Base-by-base conservation (phyloP, 2,113 vertebrate species). In the Redunca redunca region DNA sequence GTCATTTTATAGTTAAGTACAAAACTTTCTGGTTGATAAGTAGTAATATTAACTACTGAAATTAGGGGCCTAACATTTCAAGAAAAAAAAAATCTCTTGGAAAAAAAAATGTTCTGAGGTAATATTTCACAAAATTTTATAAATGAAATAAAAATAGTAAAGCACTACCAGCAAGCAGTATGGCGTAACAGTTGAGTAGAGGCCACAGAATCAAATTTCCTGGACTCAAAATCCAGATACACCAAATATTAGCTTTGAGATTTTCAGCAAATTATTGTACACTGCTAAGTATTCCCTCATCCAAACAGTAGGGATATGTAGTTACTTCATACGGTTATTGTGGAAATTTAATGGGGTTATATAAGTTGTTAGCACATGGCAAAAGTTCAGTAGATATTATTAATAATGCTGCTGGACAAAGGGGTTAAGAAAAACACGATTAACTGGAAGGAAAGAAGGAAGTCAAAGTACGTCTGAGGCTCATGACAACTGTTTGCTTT, bases 71-170 rank as follows among this genome's bases (percentile, higher is more conserved):
- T 97, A 95, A 81, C 1, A n/a, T 84, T 94, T 95, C 30, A 96
- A 48, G 50, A 15, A 33, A 95, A 88, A 94, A 43, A 95, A 92
- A 94, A 55, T 10, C 8, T 28, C 12, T 21, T 60, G 46, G 15
- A 4, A 17, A 43, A 30, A 43, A 93, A 96, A 84, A 89, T 10
- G 21, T 91, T 94, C 84, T 91, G 9, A 93, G 8, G 40, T 64
- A 97, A 6, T 78, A 93, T 93, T 40, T 91, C 57, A 96, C 33
- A 92, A 97, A 92, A 67, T 71, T 91, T 91, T 93, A 93, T 62
- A 89, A 86, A 88, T 14, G 30, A 78, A 86, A 91, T 33, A 92
- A 95, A 96, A 89, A 36, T n/a, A 95, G 7, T 94, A 86, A 84
- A 88, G 50, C 23, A 92, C 78, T 83, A 48, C 28, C 93, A 6